Conservation (phyloP, 2,113 vertebrate species). For the Psilopogon haemacephalus region DNA sequence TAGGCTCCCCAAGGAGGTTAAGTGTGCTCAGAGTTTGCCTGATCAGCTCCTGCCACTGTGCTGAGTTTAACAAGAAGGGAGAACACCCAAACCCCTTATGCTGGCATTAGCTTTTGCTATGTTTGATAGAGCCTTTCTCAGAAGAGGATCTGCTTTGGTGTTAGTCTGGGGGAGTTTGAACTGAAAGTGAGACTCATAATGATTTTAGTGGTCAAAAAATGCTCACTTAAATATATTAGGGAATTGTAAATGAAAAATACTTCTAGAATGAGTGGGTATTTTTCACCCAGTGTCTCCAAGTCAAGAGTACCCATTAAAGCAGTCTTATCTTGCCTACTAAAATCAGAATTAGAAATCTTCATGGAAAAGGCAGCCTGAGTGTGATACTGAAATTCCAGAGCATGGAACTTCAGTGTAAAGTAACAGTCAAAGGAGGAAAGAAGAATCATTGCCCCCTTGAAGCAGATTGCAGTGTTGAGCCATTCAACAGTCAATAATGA, state of each 20-base stretch:
- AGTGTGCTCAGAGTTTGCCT: neutral
- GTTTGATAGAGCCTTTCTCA: neutral
- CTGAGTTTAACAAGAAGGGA: neutral
- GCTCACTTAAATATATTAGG: neutral
- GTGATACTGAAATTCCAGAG: neutral
- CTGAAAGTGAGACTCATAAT: neutral
- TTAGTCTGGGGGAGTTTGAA: neutral
- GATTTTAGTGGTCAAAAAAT: neutral
- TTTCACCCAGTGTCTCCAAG: neutral
- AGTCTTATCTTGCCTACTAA: neutral
- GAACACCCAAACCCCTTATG: neutral
- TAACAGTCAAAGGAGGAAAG: neutral
- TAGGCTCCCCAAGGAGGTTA: neutral
- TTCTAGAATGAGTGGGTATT: neutral
- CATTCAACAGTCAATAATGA: slow-evolving; percentile 79
- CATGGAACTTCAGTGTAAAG: neutral
- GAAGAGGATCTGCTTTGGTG: neutral
- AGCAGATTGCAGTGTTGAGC: slow-evolving; percentile 59
- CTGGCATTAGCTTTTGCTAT: neutral
- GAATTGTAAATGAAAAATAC: neutral
- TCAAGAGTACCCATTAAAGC: neutral
- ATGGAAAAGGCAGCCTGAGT: neutral
- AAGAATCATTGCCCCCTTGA: slow-evolving; percentile 68
- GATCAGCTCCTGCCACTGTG: neutral
- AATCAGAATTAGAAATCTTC: neutral